Evolutionary conservation across 2,113 vertebrate species (phyloP).

Genomic region (Ceratotherium simum): DNA sequence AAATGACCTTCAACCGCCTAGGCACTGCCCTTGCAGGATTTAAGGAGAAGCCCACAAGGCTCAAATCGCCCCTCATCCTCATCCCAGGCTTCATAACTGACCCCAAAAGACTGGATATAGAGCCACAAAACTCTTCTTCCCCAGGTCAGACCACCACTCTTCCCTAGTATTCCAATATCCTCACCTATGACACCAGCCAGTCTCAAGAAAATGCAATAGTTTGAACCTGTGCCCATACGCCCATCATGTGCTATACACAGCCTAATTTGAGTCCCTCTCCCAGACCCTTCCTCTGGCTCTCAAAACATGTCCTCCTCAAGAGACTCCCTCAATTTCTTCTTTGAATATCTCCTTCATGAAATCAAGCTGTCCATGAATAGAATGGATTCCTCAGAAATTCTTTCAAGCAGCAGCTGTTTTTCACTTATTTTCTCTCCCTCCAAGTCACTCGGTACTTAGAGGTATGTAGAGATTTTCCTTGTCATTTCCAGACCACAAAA

Average conservation of each 20-base stretch:
- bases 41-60: not conserved
- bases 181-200: not conserved
- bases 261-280: not conserved
- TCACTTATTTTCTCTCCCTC: not conserved
- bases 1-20: not conserved
- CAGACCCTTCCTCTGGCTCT: not conserved
- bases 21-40: not conserved
- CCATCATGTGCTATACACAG: not conserved
- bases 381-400: not conserved
- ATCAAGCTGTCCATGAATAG: not conserved
- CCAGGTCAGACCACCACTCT: not conserved
- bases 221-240: not conserved
- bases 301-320: not conserved
- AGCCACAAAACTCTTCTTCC: not conserved
- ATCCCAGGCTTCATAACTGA: not conserved
- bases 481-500: not conserved
- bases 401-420: not conserved
- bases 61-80: not conserved
- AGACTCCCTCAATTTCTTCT: not conserved
- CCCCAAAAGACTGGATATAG: not conserved
- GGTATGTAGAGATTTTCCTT: not conserved
- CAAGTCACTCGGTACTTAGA: not conserved
- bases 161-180: not conserved
- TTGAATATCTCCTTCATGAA: not conserved
- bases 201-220: not conserved